Percentiles rank a stretch among this genome's conserved stretches.
Evolutionary conservation across 2,797 vertebrate genomes (phyloP).

Genomic region (Liparis tanakae): DNA sequence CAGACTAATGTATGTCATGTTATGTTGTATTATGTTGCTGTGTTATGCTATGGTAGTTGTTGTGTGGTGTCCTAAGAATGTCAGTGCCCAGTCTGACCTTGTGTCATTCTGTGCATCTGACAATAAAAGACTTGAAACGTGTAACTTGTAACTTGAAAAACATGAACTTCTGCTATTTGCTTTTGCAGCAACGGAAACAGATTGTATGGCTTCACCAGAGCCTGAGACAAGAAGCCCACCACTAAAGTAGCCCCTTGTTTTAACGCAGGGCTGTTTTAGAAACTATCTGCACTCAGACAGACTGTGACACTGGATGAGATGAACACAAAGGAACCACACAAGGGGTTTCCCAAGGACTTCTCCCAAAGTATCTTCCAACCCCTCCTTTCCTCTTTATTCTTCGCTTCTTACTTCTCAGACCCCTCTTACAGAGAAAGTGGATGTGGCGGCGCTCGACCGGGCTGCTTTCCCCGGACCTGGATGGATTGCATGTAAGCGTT

Average conservation of each 20-base stretch:
- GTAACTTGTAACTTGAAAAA: too few relatives aligned
- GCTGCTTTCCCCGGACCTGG: slow-evolving; percentile 70
- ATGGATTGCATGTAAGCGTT: slow-evolving; percentile 79
- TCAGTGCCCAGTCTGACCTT: too few relatives aligned
- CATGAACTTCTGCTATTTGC: not conserved
- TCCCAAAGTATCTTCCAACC: slow-evolving; percentile 41
- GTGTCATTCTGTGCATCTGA: too few relatives aligned
- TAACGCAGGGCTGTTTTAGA: not conserved
- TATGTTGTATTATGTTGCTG: too few relatives aligned
- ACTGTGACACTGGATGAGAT: slow-evolving; percentile 23
- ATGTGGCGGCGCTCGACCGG: slow-evolving; percentile 64
- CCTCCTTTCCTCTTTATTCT: slow-evolving; percentile 30
- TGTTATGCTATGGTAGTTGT: too few relatives aligned
- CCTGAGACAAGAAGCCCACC: not conserved
- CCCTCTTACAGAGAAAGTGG: slow-evolving; percentile 67
- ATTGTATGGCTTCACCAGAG: not conserved
- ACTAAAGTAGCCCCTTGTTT: not conserved
- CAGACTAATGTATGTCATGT: too few relatives aligned
- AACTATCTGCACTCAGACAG: slow-evolving; percentile 11
- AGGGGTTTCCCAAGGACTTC: slow-evolving; percentile 45
- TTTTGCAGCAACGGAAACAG: not conserved
- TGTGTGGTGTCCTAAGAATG: too few relatives aligned
- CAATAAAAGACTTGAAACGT: too few relatives aligned
- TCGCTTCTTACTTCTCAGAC: slow-evolving; percentile 54
- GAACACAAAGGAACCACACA: slow-evolving; percentile 3